Evolutionary conservation across 2,888 invertebrate genomes (phyloP).

Genomic region (Exephanes ischioxanthus): DNA sequence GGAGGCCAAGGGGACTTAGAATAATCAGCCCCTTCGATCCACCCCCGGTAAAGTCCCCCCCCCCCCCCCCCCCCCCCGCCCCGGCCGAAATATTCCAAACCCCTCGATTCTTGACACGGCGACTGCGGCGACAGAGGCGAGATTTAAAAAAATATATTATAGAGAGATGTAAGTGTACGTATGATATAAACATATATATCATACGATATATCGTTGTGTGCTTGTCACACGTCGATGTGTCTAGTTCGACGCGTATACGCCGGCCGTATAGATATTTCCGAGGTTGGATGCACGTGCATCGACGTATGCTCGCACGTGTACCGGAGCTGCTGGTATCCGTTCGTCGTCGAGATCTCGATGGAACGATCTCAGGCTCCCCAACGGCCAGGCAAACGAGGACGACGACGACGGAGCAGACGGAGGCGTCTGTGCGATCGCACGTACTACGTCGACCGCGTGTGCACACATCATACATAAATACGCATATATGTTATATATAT

Average conservation of each 20-base stretch:
- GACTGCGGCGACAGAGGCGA: too few species aligned
- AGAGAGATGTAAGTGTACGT: too few species aligned
- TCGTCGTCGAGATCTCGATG: conserved; percentile 49
- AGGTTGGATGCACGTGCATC: conserved; percentile 42
- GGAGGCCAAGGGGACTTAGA: too few species aligned
- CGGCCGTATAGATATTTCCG: neutral
- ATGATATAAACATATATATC: neutral
- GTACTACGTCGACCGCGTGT: neutral
- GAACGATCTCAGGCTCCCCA: conserved; percentile 46
- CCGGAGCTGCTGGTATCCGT: neutral
- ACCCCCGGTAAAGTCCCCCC: too few species aligned
- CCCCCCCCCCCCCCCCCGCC: too few species aligned
- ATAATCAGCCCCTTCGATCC: too few species aligned
- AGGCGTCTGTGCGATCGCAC: conserved; percentile 37
- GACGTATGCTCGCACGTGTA: conserved; percentile 45
- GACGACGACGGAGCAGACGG: conserved; percentile 31
- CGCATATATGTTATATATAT: conserved; percentile 2
- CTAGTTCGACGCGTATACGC: conserved; percentile 34
- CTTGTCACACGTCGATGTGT: conserved; percentile 49
- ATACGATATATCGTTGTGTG: conserved; percentile 28
- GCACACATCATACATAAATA: neutral
- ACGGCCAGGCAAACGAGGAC: conserved; percentile 46
- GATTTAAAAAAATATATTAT: too few species aligned
- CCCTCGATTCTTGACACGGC: too few species aligned
- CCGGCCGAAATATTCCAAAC: too few species aligned